Base-by-base conservation (phyloP, 2,888 invertebrate species). In the Mesorhabditis sp. region DNA sequence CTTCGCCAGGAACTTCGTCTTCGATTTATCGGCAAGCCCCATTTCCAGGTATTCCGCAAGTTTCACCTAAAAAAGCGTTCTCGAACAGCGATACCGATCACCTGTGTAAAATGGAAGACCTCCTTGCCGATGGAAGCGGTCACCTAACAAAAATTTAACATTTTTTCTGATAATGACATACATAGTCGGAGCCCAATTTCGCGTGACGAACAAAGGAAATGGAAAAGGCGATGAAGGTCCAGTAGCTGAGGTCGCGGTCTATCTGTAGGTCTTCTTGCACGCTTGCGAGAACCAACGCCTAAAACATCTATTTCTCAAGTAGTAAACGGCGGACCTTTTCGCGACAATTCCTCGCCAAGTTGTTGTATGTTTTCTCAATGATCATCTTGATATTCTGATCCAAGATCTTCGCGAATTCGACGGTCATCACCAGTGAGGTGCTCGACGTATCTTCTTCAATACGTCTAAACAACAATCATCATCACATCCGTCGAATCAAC, bases 91-190 rank as follows among this genome's bases (percentile, higher is more conserved):
- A 28, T 28, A 28, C 28, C 28, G 28, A 28, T 28, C 28, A 28
- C 28, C 87, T 96, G 95, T 6, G 95, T 92, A 87, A 93, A 93
- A 88, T 97, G 94, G 87, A 97, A 96, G 82, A 92, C 91, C 74
- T 92, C 91, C 4, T 93, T 91, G 28, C 93, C 92, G 90, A 96
- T 90, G 2, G 96, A 95, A 76, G 62, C 50, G 4, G 61, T 43
- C 6, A 76, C 68, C 73, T 74, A 62, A 65, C 62, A 10, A 43
- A 28, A n/a, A n/a, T n/a, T 13, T 13, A 66, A 10, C 10, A 13
- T 66, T 63, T 63, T n/a, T 63, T 15, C 10, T n/a, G 4, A 15
- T n/a, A 66, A 15, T 43, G 13, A 13, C n/a, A 45, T 15, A 5
- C 45, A n/a, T 13, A 45, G 58, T 10, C 10, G 58, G n/a, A 50